Evolutionary conservation across 2,888 invertebrate species (phyloP).

Genomic region (Xestia c-nigrum): DNA sequence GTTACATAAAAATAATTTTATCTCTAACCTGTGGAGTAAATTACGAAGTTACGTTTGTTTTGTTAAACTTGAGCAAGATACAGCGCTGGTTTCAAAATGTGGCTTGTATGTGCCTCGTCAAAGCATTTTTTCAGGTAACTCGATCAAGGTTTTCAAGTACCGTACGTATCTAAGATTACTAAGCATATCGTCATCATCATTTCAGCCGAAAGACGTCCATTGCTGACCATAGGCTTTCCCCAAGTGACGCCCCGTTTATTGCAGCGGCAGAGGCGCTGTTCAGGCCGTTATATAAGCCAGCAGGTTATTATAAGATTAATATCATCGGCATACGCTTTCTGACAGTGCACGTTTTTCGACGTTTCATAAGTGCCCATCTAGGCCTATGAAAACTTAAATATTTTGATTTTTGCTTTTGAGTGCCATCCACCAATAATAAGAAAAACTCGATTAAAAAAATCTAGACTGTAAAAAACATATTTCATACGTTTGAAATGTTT

Average conservation of each 20-base stretch:
- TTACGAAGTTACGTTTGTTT: background rate
- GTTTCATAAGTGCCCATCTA: too few species aligned
- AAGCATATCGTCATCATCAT: background rate
- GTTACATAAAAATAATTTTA: constrained; percentile 29
- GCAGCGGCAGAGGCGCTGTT: too few species aligned
- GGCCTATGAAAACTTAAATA: too few species aligned
- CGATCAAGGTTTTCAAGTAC: background rate
- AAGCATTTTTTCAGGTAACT: background rate
- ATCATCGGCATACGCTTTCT: too few species aligned
- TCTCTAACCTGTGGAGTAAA: background rate
- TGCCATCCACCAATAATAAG: background rate
- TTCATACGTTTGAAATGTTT: background rate
- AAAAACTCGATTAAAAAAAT: too few species aligned
- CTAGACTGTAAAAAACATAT: background rate
- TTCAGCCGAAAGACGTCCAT: too few species aligned
- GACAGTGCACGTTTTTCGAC: too few species aligned
- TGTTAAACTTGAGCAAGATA: background rate
- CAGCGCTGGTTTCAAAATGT: background rate
- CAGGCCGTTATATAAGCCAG: too few species aligned
- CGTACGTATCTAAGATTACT: background rate
- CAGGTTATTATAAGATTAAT: too few species aligned
- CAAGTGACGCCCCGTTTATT: too few species aligned
- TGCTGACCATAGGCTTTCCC: too few species aligned
- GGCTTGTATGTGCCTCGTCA: background rate
- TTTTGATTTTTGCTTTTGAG: too few species aligned